Conservation (phyloP, 2,113 vertebrate species). For the Aptenodytes forsteri region DNA sequence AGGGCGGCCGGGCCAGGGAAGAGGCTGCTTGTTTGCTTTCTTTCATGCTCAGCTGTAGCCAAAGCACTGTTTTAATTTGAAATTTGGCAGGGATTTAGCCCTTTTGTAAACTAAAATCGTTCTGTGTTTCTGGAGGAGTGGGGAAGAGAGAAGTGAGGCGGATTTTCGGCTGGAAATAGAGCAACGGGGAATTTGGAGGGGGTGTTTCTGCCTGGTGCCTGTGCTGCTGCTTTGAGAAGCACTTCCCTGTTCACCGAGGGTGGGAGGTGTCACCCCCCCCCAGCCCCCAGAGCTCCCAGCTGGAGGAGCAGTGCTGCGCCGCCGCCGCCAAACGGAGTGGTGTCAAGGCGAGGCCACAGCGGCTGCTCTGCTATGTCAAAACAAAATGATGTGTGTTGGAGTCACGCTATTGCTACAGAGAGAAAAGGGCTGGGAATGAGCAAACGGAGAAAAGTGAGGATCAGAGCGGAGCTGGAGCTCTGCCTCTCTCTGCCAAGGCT, state of each 20-base stretch:
- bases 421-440: slow-evolving; percentile 40
- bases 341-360: neutral
- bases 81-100: slow-evolving; percentile 27
- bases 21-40: slow-evolving; percentile 22
- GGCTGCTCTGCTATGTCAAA: slow-evolving; percentile 12
- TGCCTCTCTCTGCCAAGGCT: neutral
- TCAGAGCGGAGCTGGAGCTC: neutral
- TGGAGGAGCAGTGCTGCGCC: neutral
- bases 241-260: neutral
- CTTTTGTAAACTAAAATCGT: neutral
- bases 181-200: neutral
- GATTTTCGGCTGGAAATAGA: slow-evolving; percentile 21
- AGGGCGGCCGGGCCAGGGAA: neutral
- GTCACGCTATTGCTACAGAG: neutral
- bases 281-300: neutral
- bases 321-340: neutral
- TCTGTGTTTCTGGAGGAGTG: neutral
- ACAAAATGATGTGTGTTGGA: slow-evolving; percentile 22
- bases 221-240: slow-evolving; percentile 1
- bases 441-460: neutral
- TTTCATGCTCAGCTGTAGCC: slow-evolving; percentile 7
- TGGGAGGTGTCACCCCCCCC: neutral
- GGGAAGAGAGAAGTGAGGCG: neutral
- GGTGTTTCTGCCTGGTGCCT: neutral
- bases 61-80: slow-evolving; percentile 49